Evolutionary conservation across 2,888 invertebrate genomes (phyloP).

Genomic region (Nemoura dubitans): DNA sequence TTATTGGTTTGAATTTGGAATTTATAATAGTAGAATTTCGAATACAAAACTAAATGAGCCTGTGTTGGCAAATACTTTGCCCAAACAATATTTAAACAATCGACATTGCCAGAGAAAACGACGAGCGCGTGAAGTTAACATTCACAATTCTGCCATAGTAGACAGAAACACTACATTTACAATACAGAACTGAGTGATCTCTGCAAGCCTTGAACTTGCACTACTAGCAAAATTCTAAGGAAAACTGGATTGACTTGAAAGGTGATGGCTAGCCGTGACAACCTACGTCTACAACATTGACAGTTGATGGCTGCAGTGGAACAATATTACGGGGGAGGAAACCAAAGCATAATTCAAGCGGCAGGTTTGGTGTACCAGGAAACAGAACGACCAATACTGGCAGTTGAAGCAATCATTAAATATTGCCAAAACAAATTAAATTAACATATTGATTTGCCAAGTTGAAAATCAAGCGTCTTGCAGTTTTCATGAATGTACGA

Average conservation of each 20-base stretch:
- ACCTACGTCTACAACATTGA: background rate
- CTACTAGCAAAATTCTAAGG: background rate
- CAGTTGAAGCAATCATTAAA: background rate
- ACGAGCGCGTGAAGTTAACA: background rate
- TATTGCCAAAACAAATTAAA: background rate
- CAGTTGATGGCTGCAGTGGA: background rate
- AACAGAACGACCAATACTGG: conserved; percentile 7
- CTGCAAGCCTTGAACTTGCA: background rate
- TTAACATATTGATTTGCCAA: background rate
- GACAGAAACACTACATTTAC: background rate
- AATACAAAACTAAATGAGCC: too few species aligned
- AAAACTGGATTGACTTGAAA: background rate
- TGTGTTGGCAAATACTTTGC: too few species aligned
- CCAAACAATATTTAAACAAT: too few species aligned
- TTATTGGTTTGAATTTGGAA: background rate
- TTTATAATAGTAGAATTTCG: too few species aligned
- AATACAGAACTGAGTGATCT: background rate
- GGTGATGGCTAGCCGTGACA: background rate
- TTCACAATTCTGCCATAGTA: background rate
- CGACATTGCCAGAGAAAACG: background rate
- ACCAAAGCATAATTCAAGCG: background rate
- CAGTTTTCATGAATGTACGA: background rate
- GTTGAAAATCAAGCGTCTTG: background rate
- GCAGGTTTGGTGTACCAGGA: too few species aligned
- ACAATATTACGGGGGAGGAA: background rate